Conservation (phyloP, 1,140 invertebrate genomes). For the Atta texana region DNA sequence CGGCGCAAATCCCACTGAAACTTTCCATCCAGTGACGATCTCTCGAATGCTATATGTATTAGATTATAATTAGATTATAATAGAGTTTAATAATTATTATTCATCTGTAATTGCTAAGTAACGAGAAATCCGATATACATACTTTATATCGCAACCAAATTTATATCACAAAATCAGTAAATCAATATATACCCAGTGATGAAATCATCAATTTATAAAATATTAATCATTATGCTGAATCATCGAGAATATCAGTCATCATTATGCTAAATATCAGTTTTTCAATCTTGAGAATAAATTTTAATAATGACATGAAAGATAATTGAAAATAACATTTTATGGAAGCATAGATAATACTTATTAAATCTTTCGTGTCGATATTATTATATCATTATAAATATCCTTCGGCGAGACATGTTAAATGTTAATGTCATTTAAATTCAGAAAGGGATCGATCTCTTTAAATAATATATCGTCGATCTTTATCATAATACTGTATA, state of each 20-base stretch:
- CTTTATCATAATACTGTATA: background rate
- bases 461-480: constrained; percentile 17
- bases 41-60: background rate
- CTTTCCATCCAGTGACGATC: background rate
- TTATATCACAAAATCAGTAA: background rate
- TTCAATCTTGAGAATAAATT: background rate
- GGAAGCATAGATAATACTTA: background rate
- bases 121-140: too few relatives aligned
- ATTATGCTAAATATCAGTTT: background rate
- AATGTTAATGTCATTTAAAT: constrained; percentile 28
- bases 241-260: background rate
- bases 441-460: constrained; percentile 26
- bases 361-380: background rate
- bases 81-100: background rate
- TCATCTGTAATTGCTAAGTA: background rate
- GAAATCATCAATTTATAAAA: background rate
- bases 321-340: background rate
- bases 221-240: constrained; percentile 7
- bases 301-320: constrained; percentile 11
- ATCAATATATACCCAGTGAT: background rate
- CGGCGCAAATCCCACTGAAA: background rate
- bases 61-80: too few relatives aligned
- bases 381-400: constrained; percentile 26
- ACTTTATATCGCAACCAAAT: background rate
- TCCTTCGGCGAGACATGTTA: constrained; percentile 7